A percentile compares a stretch with the other conserved stretches of the same genome.
Evolutionary conservation across 2,113 vertebrate genomes (phyloP).

Genomic region (Labrus mixtus): DNA sequence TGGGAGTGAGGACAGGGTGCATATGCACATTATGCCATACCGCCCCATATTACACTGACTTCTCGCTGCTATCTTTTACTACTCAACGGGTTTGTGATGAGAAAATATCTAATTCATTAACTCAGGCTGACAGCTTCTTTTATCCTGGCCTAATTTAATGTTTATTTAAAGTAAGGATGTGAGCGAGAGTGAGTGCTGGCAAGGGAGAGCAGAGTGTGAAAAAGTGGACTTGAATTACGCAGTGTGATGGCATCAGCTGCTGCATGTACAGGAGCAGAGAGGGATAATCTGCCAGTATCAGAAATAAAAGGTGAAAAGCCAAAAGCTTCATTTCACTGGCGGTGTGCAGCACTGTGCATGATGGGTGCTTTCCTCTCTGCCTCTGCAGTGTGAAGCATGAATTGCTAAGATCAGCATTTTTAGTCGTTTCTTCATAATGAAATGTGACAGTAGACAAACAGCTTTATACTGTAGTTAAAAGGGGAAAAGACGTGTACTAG

Average conservation of each 20-base stretch:
- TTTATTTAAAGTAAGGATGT: constrained; percentile 75
- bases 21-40: neutral
- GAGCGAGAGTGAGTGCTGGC: constrained; percentile 14
- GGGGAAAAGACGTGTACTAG: neutral
- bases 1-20: neutral
- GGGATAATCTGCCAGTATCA: constrained; percentile 46
- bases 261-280: constrained; percentile 24
- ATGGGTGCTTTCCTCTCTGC: constrained; percentile 16
- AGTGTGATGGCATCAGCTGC: constrained; percentile 50
- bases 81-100: constrained; percentile 38
- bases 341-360: constrained; percentile 1
- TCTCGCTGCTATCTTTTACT: constrained; percentile 25
- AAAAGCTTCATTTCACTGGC: constrained; percentile 35
- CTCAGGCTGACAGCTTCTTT: constrained; percentile 58
- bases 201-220: constrained; percentile 41
- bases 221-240: constrained; percentile 64
- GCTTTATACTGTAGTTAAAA: neutral
- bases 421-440: constrained; percentile 8
- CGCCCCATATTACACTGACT: constrained; percentile 9
- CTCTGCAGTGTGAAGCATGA: constrained; percentile 3
- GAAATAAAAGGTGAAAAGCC: constrained; percentile 65
- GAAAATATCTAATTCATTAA: constrained; percentile 63
- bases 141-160: constrained; percentile 74
- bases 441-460: neutral
- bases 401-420: constrained; percentile 6